Evolutionary conservation across 2,888 invertebrate species (phyloP), one percentile per base, ranked within the genome.

Genomic region (Drosophila recens): DNA sequence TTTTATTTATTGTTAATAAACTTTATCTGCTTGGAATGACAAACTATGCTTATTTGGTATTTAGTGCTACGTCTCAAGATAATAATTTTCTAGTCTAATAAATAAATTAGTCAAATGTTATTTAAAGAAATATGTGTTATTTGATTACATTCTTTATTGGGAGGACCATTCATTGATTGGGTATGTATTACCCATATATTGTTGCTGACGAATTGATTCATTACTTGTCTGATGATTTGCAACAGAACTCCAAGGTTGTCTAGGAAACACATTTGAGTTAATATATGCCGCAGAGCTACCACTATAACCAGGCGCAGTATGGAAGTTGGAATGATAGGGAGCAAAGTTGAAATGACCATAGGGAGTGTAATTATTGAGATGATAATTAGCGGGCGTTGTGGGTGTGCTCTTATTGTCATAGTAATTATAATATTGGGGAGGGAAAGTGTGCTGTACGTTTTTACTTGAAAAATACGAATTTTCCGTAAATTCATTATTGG

Each of bases 291-390:
- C 76, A 34, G 89, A 75, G 30, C 72, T 74, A n/a, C 78, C 80
- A 43, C 80, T 81, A 49, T 88, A 89, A 1, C 79, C 73, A 34
- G 85, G 79, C 34, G 89, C 72, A 34, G 89, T 74, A 67, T 83
- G 89, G 38, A 89, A 81, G 53, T 87, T 90, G 59, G 90, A 80
- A 82, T 89, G 90, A 72, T 90, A 91, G n/a, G 88, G 90, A 10
- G 89, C 61, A 59, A 90, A 90, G 58, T 90, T 90, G 52, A 91
- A 90, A 46, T 90, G 83, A 48, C 87, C 84, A 46, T 91, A 91
- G 13, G 89, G 82, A 13, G 88, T 79, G 69, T 91, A 91, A 57
- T 90, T 87, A 23, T 89, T 82, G n/a, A 90, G 72, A 72, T 88
- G 90, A 71, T 90, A 90, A 65, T 90, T 75, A 15, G 56, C 56